Evolutionary conservation across 2,888 invertebrate genomes (phyloP).

Genomic region (Calameuta filiformis): DNA sequence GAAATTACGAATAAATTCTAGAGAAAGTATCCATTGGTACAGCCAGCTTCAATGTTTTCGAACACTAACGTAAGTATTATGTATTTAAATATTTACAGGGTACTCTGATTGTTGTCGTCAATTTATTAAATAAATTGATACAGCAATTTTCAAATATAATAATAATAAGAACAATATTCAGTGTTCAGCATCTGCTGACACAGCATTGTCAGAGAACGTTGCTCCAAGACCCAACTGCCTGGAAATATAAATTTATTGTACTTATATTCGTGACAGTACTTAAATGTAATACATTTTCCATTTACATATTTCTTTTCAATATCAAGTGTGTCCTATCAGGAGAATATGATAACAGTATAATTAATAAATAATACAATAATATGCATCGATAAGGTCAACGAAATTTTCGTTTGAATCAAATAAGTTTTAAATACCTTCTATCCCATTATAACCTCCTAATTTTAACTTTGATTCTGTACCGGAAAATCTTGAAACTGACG

Average conservation of each 20-base stretch:
- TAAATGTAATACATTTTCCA: background rate
- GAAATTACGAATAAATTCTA: background rate
- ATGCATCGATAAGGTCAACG: background rate
- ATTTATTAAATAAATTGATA: background rate
- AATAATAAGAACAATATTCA: background rate
- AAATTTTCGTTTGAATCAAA: background rate
- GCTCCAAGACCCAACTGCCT: background rate
- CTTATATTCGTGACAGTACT: background rate
- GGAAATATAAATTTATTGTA: background rate
- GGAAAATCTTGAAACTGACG: background rate
- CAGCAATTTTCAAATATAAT: background rate
- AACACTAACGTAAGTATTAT: background rate
- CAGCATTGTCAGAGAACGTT: background rate
- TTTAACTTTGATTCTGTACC: background rate
- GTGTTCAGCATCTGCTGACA: background rate
- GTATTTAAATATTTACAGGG: background rate
- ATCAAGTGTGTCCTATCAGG: background rate
- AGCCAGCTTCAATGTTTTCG: background rate
- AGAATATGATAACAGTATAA: background rate
- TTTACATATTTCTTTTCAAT: background rate
- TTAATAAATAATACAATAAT: background rate
- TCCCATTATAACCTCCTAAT: background rate
- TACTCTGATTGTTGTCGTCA: background rate
- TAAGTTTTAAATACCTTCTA: background rate
- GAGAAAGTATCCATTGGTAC: background rate